Evolutionary conservation across 2,113 vertebrate genomes (phyloP), one percentile per base, ranked within the genome.

Genomic region (Mesembrinibis cayennensis): DNA sequence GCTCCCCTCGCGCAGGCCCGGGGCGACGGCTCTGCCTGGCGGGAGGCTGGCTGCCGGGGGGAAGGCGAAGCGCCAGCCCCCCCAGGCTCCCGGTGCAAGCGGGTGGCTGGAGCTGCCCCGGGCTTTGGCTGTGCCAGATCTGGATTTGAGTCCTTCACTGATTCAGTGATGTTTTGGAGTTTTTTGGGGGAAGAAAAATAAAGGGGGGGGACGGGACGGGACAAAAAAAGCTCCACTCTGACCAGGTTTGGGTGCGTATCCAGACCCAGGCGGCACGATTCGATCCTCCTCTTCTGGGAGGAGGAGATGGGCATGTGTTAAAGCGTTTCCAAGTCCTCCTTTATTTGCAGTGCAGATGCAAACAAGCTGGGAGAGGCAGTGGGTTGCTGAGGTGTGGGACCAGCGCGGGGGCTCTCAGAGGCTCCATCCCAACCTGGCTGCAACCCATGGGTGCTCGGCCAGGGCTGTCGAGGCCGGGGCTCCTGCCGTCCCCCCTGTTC

Each of bases 141-240:
- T 32, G 11, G 26, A 32, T 12, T 16, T 0, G 1, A 22, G 59
- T 26, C 34, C 23, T 73, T 38, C 11, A 3, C 4, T 2, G 27
- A 26, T 22, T 10, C 11, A 1, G 32, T 23, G 73, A 34, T 16
- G 49, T 14, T 47, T 26, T 36, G 47, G 6, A 23, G 6, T 30
- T 36, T 14, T 50, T 8, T 29, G 13, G 40, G 40, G 40, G 40
- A 42, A 42, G 40, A 13, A 42, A 42, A 42, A 42, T 13, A 42
- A 42, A 42, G 40, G 40, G 11, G 40, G 40, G 40, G 40, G 40
- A 38, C n/a, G n/a, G n/a, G n/a, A 38, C 38, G 38, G 38, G 38
- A 38, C 25, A 52, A 27, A 53, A 30, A 4, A 26, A 11, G 6
- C 49, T 36, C 36, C 2, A 0, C 40, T 29, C 25, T 26, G 78